Percentiles rank a stretch among this genome's conserved stretches.
Conservation (phyloP, 2,888 invertebrate species). For the Synergus umbraculus region DNA sequence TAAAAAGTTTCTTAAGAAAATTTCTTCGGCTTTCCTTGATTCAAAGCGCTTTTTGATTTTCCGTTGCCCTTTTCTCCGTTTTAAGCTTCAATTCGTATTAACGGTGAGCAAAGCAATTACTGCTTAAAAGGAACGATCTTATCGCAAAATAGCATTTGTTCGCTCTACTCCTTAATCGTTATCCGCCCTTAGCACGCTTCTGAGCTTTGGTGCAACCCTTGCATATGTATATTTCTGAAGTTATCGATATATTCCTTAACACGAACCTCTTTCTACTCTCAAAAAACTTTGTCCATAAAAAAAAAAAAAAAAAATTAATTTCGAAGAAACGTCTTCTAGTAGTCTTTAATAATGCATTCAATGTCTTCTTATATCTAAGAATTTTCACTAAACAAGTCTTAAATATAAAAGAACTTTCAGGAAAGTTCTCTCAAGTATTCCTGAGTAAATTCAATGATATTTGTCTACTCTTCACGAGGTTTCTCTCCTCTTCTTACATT, state of each 20-base stretch:
- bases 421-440: too few relatives aligned
- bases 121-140: conserved; percentile 36
- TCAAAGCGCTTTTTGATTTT: conserved; percentile 22
- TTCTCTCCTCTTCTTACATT: too few relatives aligned
- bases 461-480: neutral
- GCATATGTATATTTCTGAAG: conserved; percentile 34
- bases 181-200: conserved; percentile 39
- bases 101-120: conserved; percentile 37
- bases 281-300: neutral
- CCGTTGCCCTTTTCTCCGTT: conserved; percentile 23
- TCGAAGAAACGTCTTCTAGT: neutral
- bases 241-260: conserved; percentile 39
- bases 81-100: conserved; percentile 34
- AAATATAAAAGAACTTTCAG: too few relatives aligned
- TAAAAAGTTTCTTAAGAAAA: neutral
- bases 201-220: conserved; percentile 30
- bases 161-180: conserved; percentile 41
- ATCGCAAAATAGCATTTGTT: conserved; percentile 43
- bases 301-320: neutral
- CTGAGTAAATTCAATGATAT: too few relatives aligned
- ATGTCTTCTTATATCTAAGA: neutral
- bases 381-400: neutral
- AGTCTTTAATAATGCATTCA: neutral
- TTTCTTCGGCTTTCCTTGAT: conserved; percentile 14
- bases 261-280: neutral